Base-by-base conservation (phyloP, 2,113 vertebrate genomes). In the Chlamydotis undulata region DNA sequence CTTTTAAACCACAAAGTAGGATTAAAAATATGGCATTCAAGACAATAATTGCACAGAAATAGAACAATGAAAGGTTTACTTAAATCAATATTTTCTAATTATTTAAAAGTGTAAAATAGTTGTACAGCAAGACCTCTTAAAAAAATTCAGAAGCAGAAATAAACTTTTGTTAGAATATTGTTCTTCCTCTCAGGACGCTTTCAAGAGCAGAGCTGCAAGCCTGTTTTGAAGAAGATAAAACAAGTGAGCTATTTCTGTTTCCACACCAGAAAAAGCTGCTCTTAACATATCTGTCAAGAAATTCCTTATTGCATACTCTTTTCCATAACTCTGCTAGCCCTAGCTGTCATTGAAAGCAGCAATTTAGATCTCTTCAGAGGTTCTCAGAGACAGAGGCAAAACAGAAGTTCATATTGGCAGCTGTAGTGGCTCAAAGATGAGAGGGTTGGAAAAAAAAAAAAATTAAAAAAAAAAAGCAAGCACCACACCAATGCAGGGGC, bases 321-420 rank as follows among this genome's bases (percentile, higher is more conserved):
- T 47, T 26, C 71, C 33, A 4, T 15, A 87, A 37, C 19, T 69
- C 56, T 35, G 25, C 49, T 43, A 50, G 15, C 41, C 67, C 37
- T 53, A 47, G 43, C 21, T 77, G 47, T 45, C 47, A 61, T 1
- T 39, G 35, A 67, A 56, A 45, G 52, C 21, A 76, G 19, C n/a
- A 64, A 18, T 47, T 16, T 53, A 35, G 8, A 55, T n/a, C 31
- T 71, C 63, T 69, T 77, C 26, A 55, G 33, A 63, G 19, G 33
- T 79, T 82, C 71, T 41, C 33, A 35, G 45, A 60, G 18, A 29
- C 22, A 49, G 28, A 70, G 17, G 21, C 47, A 82, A 73, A 82
- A 25, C 1, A 57, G 19, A 61, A 56, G 10, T 17, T n/a, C 3
- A 0, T 33, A 43, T 5, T 1, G 0, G 14, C 31, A 68, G 24